Conservation (phyloP, 2,888 invertebrate species). For the Pollenia griseotomentosa region DNA sequence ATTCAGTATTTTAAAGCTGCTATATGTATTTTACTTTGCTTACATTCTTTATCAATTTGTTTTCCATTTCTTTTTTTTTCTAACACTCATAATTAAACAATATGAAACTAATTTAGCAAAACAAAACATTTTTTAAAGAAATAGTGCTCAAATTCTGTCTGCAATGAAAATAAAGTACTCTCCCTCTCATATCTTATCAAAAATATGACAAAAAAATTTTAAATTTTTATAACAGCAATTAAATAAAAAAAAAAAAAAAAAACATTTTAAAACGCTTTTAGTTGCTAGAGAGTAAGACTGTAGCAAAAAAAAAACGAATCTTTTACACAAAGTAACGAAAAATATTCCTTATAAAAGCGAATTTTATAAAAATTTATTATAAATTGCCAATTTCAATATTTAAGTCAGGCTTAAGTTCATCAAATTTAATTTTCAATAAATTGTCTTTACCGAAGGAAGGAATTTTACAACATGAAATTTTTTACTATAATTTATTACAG, state of each 20-base stretch:
- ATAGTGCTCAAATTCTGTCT: not conserved
- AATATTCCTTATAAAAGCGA: too few relatives aligned
- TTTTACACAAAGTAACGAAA: too few relatives aligned
- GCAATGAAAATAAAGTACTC: not conserved
- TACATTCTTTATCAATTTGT: conserved; percentile 64
- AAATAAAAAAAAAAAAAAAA: not conserved
- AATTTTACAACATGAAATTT: too few relatives aligned
- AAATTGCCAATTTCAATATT: too few relatives aligned
- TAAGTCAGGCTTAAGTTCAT: too few relatives aligned
- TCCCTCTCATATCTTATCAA: conserved; percentile 51
- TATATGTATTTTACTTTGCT: conserved; percentile 57
- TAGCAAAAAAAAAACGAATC: too few relatives aligned
- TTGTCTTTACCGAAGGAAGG: too few relatives aligned
- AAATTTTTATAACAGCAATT: conserved; percentile 22
- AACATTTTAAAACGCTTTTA: too few relatives aligned
- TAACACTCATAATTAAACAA: conserved; percentile 29
- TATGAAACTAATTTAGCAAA: conserved; percentile 21
- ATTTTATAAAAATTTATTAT: too few relatives aligned
- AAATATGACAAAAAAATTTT: conserved; percentile 11
- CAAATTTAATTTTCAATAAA: too few relatives aligned
- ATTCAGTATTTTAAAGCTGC: conserved; percentile 62
- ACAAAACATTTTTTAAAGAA: conserved; percentile 8
- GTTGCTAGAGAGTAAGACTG: too few relatives aligned
- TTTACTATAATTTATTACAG: too few relatives aligned
- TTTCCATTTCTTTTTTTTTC: conserved; percentile 27